Conservation (phyloP, 2,797 vertebrate species). For the Gobionotothen gibberifrons region DNA sequence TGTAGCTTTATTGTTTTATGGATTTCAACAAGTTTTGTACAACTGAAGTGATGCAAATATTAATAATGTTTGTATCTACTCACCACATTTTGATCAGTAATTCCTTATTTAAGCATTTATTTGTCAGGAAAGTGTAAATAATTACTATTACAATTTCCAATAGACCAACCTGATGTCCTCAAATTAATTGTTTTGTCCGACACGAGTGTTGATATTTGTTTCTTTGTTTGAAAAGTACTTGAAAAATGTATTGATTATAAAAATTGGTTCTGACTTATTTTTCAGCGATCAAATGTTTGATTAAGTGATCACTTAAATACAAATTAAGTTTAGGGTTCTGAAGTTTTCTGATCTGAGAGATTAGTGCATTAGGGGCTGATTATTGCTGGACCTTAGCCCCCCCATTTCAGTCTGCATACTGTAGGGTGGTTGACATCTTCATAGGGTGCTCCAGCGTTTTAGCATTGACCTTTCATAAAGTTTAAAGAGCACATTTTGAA, state of each 20-base stretch:
- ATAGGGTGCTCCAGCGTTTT: too few species aligned
- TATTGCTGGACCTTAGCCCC: neutral
- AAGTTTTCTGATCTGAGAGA: neutral
- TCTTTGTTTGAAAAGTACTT: neutral
- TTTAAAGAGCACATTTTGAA: too few species aligned
- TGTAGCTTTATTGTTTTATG: constrained; percentile 51
- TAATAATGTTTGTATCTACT: neutral
- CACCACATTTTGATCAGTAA: neutral
- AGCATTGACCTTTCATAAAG: too few species aligned
- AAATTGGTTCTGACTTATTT: neutral
- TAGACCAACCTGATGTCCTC: accelerated
- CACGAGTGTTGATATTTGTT: neutral
- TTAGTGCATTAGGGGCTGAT: neutral
- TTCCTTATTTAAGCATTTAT: too few species aligned
- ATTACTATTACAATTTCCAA: neutral
- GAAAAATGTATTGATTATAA: neutral
- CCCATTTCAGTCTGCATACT: neutral
- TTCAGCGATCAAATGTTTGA: neutral
- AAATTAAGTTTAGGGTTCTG: too few species aligned
- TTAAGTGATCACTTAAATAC: neutral
- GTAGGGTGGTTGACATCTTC: neutral
- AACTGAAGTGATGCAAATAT: neutral
- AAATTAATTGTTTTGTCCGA: neutral
- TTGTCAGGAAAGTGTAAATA: neutral
- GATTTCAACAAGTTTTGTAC: constrained; percentile 4